These are phyloP conservation scores for Erinaceus europaeus DNA, from an alignment of 2,113 vertebrate genomes.

Conservation along the genomic window DNA sequence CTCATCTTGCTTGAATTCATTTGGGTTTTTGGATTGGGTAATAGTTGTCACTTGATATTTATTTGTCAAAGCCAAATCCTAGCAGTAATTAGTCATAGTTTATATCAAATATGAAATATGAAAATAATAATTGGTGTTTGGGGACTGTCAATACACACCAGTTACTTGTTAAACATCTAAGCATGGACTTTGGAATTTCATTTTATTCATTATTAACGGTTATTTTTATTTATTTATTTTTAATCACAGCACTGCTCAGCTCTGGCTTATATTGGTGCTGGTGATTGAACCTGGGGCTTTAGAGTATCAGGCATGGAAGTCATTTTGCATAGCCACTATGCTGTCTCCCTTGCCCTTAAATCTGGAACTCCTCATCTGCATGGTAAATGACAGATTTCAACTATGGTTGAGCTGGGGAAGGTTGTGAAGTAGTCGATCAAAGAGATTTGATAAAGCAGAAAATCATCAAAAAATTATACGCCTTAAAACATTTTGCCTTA, in stretches of 20 bases:
- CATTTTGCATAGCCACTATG: too few relatives aligned
- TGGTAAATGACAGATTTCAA: not conserved
- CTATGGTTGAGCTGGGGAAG: not conserved
- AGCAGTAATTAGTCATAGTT: not conserved
- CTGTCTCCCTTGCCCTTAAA: too few relatives aligned
- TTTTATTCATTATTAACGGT: too few relatives aligned
- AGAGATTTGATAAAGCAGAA: not conserved
- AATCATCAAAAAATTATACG: not conserved
- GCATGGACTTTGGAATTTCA: too few relatives aligned
- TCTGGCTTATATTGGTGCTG: too few relatives aligned
- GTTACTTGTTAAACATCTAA: not conserved
- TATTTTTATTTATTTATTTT: too few relatives aligned
- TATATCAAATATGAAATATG: not conserved
- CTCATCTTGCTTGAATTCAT: not conserved
- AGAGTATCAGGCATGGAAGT: too few relatives aligned
- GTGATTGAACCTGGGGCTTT: too few relatives aligned
- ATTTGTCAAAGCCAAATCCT: not conserved
- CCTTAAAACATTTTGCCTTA: slow-evolving; percentile 5
- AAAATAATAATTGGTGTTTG: not conserved
- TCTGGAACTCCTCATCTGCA: too few relatives aligned
- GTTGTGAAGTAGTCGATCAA: not conserved
- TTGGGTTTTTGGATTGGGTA: not conserved
- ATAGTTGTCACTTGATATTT: slow-evolving; percentile 12
- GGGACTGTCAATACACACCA: not conserved
- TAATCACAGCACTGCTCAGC: too few relatives aligned